phyloP scores from a whole-genome alignment of 1,140 invertebrate species.

The Microvelia longipes region DNA sequence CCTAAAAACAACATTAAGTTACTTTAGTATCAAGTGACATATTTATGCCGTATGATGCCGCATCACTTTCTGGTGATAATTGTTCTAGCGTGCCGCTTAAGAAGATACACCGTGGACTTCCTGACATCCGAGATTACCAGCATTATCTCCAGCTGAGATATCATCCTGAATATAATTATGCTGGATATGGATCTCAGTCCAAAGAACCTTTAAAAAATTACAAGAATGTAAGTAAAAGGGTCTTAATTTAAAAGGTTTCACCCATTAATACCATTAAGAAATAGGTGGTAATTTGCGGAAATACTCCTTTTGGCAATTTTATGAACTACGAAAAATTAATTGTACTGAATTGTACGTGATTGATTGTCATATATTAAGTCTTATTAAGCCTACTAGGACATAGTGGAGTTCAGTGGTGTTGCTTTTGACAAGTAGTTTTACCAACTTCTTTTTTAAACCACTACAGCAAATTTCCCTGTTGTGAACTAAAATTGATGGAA shows the following conservation, averaged over 20 bases:
- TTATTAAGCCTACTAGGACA: background rate
- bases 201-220: constrained; percentile 1
- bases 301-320: background rate
- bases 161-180: background rate
- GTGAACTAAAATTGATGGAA: too few species aligned
- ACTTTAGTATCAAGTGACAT: too few species aligned
- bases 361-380: background rate
- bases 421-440: background rate
- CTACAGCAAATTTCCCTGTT: too few species aligned
- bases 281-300: too few species aligned
- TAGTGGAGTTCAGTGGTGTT: background rate
- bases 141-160: background rate
- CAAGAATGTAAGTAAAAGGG: background rate
- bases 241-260: background rate
- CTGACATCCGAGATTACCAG: background rate
- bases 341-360: background rate
- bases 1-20: too few species aligned
- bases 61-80: too few species aligned
- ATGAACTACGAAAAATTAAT: background rate
- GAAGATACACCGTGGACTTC: background rate
- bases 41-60: too few species aligned
- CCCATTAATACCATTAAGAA: background rate
- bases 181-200: background rate
- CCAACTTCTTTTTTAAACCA: too few species aligned
- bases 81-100: background rate